A percentile compares a stretch with the other conserved stretches of the same genome.
These are phyloP conservation scores for Trissolcus basalis DNA, from an alignment of 1,140 invertebrate genomes.

Conservation along the genomic window DNA sequence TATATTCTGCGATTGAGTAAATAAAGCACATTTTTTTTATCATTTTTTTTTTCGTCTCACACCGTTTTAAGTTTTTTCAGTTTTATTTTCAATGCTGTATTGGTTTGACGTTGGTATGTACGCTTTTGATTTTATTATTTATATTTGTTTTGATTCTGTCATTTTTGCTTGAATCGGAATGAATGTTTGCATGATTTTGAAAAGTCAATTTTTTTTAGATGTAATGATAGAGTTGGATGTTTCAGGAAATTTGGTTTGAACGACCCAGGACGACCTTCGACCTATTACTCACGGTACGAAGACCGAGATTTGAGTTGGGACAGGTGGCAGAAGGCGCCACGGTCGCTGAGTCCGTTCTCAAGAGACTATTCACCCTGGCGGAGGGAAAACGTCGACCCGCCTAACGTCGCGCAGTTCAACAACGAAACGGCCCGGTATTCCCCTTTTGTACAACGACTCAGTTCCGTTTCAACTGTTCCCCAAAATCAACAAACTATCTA, in stretches of 20 bases:
- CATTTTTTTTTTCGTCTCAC: no score
- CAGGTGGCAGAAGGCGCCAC: constrained; percentile 67
- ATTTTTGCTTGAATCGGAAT: neutral
- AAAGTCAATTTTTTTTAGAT: no score
- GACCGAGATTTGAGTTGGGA: constrained; percentile 65
- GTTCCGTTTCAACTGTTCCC: constrained; percentile 62
- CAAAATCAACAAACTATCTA: constrained; percentile 71
- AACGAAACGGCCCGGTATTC: constrained; percentile 67
- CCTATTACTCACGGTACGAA: constrained; percentile 64
- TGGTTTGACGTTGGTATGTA: no score
- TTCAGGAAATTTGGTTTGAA: constrained; percentile 13
- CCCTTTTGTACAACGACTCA: constrained; percentile 66
- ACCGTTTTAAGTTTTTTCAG: no score
- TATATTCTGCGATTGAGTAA: no score
- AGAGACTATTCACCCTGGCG: constrained; percentile 75
- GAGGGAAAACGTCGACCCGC: constrained; percentile 73
- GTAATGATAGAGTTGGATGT: neutral
- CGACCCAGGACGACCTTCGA: constrained; percentile 58
- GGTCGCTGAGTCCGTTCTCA: constrained; percentile 72
- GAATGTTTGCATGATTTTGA: no score
- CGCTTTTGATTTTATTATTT: no score
- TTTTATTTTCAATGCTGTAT: no score
- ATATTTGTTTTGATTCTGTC: neutral
- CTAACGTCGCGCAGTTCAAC: constrained; percentile 68
- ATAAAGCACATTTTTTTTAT: no score